Percentiles rank a stretch among this genome's conserved stretches.
Conservation (phyloP, 2,888 invertebrate species). For the Pimpla rufipes region DNA sequence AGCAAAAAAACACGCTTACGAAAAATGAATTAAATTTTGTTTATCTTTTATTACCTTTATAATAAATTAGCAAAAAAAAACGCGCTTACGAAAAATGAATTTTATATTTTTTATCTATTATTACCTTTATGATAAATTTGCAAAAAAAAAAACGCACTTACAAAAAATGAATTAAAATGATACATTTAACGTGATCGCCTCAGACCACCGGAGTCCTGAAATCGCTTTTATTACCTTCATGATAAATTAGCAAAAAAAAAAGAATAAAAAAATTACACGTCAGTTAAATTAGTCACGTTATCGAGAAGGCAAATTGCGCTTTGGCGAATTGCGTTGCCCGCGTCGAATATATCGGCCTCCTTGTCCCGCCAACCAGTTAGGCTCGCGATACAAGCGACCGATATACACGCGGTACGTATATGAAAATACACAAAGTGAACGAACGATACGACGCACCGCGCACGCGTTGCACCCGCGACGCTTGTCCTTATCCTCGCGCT, state of each 20-base stretch:
- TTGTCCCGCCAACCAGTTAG: constrained; percentile 5
- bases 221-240: neutral
- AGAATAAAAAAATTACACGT: constrained; percentile 23
- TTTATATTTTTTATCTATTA: too few species aligned
- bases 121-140: too few species aligned
- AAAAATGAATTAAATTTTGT: too few species aligned
- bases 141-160: too few species aligned
- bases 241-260: constrained; percentile 17
- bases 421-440: constrained; percentile 13
- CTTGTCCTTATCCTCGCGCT: constrained; percentile 49
- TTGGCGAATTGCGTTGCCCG: constrained; percentile 6
- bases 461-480: constrained; percentile 31
- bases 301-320: constrained; percentile 33
- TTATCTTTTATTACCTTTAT: too few species aligned
- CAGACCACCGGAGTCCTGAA: neutral
- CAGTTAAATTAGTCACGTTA: constrained; percentile 36
- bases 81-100: too few species aligned
- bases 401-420: constrained; percentile 10
- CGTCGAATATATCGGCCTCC: constrained; percentile 15
- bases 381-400: constrained; percentile 15
- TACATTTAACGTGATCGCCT: neutral
- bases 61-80: too few species aligned
- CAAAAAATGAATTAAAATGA: constrained; percentile 17
- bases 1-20: too few species aligned
- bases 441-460: constrained; percentile 10